A percentile compares a stretch with the other conserved stretches of the same genome.
These are phyloP conservation scores for Gadus macrocephalus DNA, from an alignment of 2,113 vertebrate species.

Conservation along the genomic window DNA sequence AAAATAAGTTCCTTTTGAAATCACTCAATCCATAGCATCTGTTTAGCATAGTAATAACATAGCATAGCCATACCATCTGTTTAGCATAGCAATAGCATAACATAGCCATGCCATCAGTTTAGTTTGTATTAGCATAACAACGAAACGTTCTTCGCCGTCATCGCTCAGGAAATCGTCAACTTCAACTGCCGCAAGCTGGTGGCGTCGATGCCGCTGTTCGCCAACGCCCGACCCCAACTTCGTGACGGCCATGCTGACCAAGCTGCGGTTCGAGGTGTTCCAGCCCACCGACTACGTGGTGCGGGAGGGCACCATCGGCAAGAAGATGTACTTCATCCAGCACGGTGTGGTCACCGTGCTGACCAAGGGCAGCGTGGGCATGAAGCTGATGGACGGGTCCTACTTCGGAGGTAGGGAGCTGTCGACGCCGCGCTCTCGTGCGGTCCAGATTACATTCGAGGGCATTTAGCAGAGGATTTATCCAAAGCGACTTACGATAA, in stretches of 20 bases:
- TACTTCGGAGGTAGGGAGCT: constrained; percentile 88
- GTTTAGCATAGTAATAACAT: too few species aligned
- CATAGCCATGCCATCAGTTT: too few species aligned
- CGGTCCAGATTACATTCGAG: neutral
- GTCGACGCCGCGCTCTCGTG: neutral
- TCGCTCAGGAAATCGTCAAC: constrained; percentile 88
- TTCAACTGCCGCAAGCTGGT: constrained; percentile 98
- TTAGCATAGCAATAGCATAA: too few species aligned
- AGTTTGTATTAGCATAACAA: too few species aligned
- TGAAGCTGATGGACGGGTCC: constrained; percentile 93
- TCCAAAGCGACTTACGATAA: too few species aligned
- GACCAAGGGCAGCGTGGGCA: constrained; percentile 85
- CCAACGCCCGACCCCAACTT: constrained; percentile 98
- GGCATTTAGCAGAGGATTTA: too few species aligned
- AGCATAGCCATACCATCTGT: too few species aligned
- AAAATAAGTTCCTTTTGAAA: too few species aligned
- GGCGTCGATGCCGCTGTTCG: constrained; percentile 95
- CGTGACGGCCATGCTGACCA: constrained; percentile 95
- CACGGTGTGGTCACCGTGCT: constrained; percentile 85
- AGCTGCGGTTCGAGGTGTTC: constrained; percentile 95
- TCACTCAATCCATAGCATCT: too few species aligned
- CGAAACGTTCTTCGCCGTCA: neutral
- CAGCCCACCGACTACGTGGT: constrained; percentile 93
- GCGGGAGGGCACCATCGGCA: constrained; percentile 92
- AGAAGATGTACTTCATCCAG: constrained; percentile 99